phyloP scores from a whole-genome alignment of 1,140 invertebrate genomes.

The Stegodyphus mimosarum region DNA sequence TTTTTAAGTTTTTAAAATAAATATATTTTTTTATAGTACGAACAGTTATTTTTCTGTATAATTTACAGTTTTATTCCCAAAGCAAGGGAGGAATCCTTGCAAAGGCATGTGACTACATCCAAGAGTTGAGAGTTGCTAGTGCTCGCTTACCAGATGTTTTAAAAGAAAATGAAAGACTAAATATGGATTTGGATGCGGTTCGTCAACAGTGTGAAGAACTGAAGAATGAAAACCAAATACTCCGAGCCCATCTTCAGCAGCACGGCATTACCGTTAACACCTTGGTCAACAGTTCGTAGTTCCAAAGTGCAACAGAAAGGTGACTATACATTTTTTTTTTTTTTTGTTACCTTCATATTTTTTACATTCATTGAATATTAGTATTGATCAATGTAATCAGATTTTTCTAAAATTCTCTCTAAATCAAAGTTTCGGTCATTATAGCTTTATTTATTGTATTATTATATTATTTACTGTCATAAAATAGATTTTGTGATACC shows the following conservation, averaged over 20 bases:
- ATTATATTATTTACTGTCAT: too few relatives aligned
- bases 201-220: conserved; percentile 74
- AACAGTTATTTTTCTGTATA: conserved; percentile 38
- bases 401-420: too few relatives aligned
- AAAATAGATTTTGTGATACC: too few relatives aligned
- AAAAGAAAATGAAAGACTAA: conserved; percentile 74
- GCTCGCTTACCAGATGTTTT: conserved; percentile 75
- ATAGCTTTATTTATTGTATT: too few relatives aligned
- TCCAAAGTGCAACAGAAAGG: not conserved
- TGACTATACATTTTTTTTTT: too few relatives aligned
- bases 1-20: too few relatives aligned
- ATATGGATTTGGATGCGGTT: conserved; percentile 72
- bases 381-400: too few relatives aligned
- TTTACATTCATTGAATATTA: too few relatives aligned
- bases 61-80: conserved; percentile 69
- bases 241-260: conserved; percentile 71
- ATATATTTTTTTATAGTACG: too few relatives aligned
- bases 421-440: too few relatives aligned
- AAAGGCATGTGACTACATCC: conserved; percentile 96
- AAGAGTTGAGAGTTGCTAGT: conserved; percentile 83
- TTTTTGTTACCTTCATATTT: too few relatives aligned
- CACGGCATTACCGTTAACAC: conserved; percentile 67
- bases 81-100: conserved; percentile 96
- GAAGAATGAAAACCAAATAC: conserved; percentile 74
- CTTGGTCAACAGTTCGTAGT: conserved; percentile 30